Evolutionary conservation across 92 coral and sea anemone species (phyloP).

Genomic region (Montipora capitata): DNA sequence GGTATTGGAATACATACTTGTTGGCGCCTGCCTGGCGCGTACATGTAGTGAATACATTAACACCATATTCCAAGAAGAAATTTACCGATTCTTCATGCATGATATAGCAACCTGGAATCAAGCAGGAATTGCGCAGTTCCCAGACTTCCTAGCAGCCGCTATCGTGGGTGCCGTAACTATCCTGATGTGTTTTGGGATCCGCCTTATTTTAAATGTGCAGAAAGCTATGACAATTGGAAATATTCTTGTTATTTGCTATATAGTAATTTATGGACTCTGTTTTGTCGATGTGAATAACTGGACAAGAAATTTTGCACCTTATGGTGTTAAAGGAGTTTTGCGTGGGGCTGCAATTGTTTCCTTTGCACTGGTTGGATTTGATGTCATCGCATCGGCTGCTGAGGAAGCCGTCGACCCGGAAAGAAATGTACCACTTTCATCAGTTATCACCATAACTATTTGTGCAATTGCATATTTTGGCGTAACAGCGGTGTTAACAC

Average conservation of each 20-base stretch:
- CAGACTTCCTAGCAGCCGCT: constrained; percentile 81
- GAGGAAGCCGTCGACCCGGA: constrained; percentile 82
- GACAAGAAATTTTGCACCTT: constrained; percentile 23
- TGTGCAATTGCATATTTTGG: constrained; percentile 80
- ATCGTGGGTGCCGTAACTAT: constrained; percentile 65
- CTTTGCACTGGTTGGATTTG: constrained; percentile 41
- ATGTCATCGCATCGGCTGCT: constrained; percentile 26
- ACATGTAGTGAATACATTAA: constrained; percentile 85
- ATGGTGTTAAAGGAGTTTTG: constrained; percentile 24
- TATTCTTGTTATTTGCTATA: constrained; percentile 60
- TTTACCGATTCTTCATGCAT: constrained; percentile 56
- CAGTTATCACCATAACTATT: constrained; percentile 61
- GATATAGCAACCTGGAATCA: constrained; percentile 68
- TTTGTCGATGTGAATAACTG: constrained; percentile 25
- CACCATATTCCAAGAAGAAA: constrained; percentile 68
- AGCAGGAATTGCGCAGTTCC: constrained; percentile 71
- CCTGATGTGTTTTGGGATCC: constrained; percentile 77
- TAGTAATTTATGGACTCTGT: constrained; percentile 73
- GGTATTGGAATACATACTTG: constrained; percentile 83
- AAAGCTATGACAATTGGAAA: constrained; percentile 67
- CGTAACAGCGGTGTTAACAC: constrained; percentile 78
- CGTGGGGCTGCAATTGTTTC: constrained; percentile 14
- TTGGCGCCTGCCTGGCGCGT: constrained; percentile 75
- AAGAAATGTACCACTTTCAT: constrained; percentile 76
- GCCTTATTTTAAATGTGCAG: constrained; percentile 62